phyloP scores from a whole-genome alignment of 2,113 vertebrate genomes.

The Myanophis thanlyinensis region DNA sequence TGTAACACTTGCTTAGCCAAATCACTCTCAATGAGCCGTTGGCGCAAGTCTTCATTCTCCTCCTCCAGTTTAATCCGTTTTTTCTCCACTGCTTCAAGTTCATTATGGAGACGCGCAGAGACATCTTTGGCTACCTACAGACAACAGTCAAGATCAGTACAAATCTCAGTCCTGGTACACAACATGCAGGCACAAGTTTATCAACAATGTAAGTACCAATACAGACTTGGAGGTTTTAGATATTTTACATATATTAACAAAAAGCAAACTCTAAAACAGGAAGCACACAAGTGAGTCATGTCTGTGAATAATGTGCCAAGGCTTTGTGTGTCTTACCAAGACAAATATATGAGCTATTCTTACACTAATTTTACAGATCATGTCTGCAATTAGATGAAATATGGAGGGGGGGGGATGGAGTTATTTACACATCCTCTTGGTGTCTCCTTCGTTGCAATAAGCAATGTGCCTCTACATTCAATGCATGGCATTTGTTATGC shows the following conservation, averaged over 20 bases:
- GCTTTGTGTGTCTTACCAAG: neutral
- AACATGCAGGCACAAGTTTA: neutral
- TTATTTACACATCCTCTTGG: neutral
- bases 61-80: constrained; percentile 88
- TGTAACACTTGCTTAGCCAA: constrained; percentile 96
- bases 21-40: constrained; percentile 88
- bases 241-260: neutral
- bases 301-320: neutral
- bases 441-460: neutral
- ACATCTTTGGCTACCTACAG: constrained; percentile 95
- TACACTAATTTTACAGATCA: neutral
- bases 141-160: neutral
- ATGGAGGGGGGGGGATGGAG: neutral
- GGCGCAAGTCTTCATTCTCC: constrained; percentile 92
- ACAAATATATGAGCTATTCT: neutral
- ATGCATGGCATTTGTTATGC: neutral
- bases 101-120: constrained; percentile 92
- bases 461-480: no score
- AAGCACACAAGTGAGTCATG: neutral
- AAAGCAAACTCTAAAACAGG: neutral
- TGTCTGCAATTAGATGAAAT: neutral
- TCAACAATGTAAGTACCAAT: neutral
- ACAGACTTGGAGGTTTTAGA: neutral
- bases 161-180: neutral
- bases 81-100: constrained; percentile 91